These are phyloP conservation scores for Tringa solitaria DNA, from an alignment of 2,113 vertebrate species.

Conservation along the genomic window DNA sequence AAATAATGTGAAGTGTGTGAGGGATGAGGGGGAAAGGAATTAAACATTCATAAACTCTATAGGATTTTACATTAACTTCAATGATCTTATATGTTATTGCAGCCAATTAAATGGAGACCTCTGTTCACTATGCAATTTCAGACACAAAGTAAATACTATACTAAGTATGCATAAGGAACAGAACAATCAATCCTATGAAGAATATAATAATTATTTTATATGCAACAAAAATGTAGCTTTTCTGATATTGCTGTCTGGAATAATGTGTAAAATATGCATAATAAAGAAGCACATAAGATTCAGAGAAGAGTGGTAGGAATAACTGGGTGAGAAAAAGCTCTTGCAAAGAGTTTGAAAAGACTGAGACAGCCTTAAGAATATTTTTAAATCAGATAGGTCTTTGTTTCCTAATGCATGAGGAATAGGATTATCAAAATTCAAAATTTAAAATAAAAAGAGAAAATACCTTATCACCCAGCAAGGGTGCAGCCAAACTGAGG, in stretches of 20 bases:
- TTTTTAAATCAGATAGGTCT: neutral
- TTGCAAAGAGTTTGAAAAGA: neutral
- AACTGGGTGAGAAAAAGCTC: neutral
- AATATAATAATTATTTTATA: neutral
- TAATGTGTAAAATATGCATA: neutral
- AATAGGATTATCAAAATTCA: neutral
- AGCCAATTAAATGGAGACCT: neutral
- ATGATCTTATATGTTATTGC: fast-evolving
- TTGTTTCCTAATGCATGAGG: neutral
- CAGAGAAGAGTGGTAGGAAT: neutral
- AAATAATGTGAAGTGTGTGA: neutral
- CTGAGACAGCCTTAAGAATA: neutral
- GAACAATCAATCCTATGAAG: neutral
- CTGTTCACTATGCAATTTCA: neutral
- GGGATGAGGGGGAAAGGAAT: neutral
- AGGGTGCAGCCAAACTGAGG: neutral
- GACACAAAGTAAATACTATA: neutral
- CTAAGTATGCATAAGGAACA: neutral
- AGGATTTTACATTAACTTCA: neutral
- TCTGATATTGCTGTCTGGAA: neutral
- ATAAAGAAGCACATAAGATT: neutral
- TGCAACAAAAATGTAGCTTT: neutral
- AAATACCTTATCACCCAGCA: neutral
- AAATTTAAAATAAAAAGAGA: neutral
- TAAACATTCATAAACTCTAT: neutral